Base-by-base conservation (phyloP, 2,113 vertebrate species). In the Thomomys bottae region DNA sequence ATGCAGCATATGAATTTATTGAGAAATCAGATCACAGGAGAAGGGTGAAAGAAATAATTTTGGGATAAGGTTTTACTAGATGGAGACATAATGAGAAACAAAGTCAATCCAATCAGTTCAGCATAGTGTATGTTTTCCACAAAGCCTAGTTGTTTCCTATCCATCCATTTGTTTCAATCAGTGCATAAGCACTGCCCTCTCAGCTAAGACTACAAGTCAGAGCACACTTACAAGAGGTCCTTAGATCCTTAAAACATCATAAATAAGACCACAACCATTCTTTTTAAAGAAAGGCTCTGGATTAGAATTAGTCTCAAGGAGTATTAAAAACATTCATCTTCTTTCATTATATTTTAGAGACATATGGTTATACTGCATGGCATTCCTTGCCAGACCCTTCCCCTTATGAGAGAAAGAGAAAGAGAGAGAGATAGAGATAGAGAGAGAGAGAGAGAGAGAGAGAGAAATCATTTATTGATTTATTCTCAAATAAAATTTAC, bases 401-500 rank as follows among this genome's bases (percentile, higher is more conserved):
- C n/a, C n/a, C n/a, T n/a, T n/a, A n/a, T n/a, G n/a, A n/a, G n/a
- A n/a, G n/a, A n/a, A n/a, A n/a, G n/a, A n/a, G n/a, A n/a, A n/a
- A n/a, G n/a, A n/a, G n/a, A n/a, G n/a, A n/a, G n/a, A n/a, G n/a
- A n/a, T n/a, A n/a, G n/a, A n/a, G n/a, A n/a, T n/a, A n/a, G n/a
- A n/a, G n/a, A n/a, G n/a, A n/a, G n/a, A n/a, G n/a, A n/a, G n/a
- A n/a, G n/a, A n/a, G n/a, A n/a, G n/a, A n/a, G n/a, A n/a, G n/a
- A n/a, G n/a, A n/a, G n/a, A n/a, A n/a, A n/a, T n/a, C n/a, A n/a
- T n/a, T n/a, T n/a, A n/a, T n/a, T n/a, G n/a, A 68, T 93, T 91
- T 92, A 94, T 94, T 93, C 38, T 94, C 57, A 95, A 92, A 28
- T 88, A 14, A 23, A 84, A 38, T 88, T 94, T 90, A 84, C 57